Percentiles rank a stretch among this genome's conserved stretches.
phyloP scores from a whole-genome alignment of 2,797 vertebrate genomes.

The Zalophus californianus region DNA sequence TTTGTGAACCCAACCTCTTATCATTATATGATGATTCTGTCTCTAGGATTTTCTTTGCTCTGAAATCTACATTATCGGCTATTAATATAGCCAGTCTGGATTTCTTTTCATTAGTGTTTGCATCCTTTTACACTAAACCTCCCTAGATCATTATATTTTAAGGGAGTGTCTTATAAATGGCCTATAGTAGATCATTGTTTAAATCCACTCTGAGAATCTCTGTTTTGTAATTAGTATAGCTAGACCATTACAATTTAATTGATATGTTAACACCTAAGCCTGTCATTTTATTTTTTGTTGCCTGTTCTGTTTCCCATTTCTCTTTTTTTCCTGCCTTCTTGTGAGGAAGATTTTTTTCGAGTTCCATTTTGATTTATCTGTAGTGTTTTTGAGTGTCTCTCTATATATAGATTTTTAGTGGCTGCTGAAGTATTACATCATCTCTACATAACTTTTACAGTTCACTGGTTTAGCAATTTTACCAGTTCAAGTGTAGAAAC shows the following conservation, averaged over 20 bases:
- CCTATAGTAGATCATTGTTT: not conserved
- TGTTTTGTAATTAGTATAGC: not conserved
- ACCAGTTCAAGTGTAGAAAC: not conserved
- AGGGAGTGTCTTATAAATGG: not conserved
- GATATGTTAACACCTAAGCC: not conserved
- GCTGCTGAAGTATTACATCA: not conserved
- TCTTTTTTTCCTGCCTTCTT: not conserved
- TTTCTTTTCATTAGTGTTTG: constrained; percentile 24
- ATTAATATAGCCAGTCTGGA: not conserved
- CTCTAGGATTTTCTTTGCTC: not conserved
- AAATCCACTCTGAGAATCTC: not conserved
- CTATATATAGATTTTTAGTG: not conserved
- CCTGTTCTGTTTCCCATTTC: not conserved
- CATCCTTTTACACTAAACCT: not conserved
- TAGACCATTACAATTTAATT: not conserved
- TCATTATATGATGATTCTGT: not conserved
- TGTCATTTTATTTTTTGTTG: not conserved
- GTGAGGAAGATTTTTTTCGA: not conserved
- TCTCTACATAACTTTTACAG: not conserved
- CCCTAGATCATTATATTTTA: not conserved
- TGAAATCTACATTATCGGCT: not conserved
- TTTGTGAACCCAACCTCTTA: not conserved
- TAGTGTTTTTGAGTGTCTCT: not conserved
- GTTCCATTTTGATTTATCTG: not conserved
- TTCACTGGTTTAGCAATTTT: not conserved